phyloP scores from a whole-genome alignment of 2,797 vertebrate genomes.

The Rhyacichthys aspro region DNA sequence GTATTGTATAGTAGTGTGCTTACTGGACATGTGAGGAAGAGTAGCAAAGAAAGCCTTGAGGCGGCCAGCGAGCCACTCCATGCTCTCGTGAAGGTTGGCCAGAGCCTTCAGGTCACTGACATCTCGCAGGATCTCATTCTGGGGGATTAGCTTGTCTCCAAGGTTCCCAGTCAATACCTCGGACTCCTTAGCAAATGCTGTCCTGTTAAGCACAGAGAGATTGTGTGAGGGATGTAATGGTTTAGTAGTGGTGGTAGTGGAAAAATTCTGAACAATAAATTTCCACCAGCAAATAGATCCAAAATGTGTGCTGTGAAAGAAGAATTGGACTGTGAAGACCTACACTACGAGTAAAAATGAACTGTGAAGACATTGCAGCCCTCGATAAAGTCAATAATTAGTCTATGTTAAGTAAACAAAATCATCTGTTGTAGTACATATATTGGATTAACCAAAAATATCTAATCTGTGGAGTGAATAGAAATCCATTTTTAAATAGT shows the following conservation, averaged over 20 bases:
- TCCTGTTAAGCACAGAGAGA: conserved; percentile 73
- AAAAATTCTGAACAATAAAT: background rate
- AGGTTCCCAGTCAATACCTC: conserved; percentile 97
- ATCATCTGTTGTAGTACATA: conserved; percentile 8
- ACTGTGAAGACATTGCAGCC: too few relatives aligned
- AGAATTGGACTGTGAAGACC: background rate
- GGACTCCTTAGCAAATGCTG: conserved; percentile 95
- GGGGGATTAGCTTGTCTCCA: conserved; percentile 95
- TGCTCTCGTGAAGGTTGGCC: conserved; percentile 97
- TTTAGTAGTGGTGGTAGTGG: background rate
- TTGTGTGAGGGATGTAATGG: background rate
- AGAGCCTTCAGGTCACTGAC: conserved; percentile 96
- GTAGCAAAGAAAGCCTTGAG: conserved; percentile 86
- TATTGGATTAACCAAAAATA: too few relatives aligned
- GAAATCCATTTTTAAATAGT: too few relatives aligned
- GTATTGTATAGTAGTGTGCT: conserved; percentile 37
- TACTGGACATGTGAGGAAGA: conserved; percentile 86
- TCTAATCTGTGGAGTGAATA: background rate
- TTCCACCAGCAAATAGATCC: background rate
- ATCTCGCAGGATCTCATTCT: conserved; percentile 93
- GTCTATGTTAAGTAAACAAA: conserved; percentile 8
- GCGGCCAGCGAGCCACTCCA: conserved; percentile 93
- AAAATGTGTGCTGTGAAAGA: conserved; percentile 13
- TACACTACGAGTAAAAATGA: background rate
- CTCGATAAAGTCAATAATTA: conserved; percentile 28